phyloP scores from a whole-genome alignment of 2,888 invertebrate species.

The Branchellion lobata region DNA sequence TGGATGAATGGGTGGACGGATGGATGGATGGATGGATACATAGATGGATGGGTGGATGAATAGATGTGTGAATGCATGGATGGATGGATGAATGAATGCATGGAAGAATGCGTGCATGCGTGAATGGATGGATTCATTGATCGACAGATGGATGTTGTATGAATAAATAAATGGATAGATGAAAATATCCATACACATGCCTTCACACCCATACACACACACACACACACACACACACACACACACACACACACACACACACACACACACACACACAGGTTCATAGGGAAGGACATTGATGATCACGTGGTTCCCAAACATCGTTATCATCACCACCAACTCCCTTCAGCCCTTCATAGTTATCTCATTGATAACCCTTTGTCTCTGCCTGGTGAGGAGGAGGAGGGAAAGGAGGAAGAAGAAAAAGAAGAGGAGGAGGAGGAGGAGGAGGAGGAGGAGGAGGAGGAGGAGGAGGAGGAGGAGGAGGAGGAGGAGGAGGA shows the following conservation, averaged over 20 bases:
- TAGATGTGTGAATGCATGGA: background rate
- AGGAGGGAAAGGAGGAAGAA: background rate
- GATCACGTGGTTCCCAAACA: background rate
- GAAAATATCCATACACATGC: too few species aligned
- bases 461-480: background rate
- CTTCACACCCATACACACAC: too few species aligned
- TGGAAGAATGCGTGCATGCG: background rate
- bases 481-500: background rate
- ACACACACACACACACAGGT: background rate
- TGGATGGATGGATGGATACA: background rate
- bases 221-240: too few species aligned
- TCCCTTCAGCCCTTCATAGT: background rate
- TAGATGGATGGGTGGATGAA: too few species aligned
- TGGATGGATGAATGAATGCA: background rate
- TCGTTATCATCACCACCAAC: constrained; percentile 7
- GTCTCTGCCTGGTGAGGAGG: background rate
- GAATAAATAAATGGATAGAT: too few species aligned
- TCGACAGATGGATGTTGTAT: too few species aligned
- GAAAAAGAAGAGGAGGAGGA: background rate
- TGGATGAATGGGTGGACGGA: background rate
- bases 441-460: background rate
- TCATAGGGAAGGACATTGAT: background rate
- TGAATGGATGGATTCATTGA: too few species aligned
- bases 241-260: too few species aligned
- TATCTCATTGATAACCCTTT: constrained; percentile 6